Evolutionary conservation across 2,797 vertebrate species (phyloP).

Genomic region (Hoplostethus mediterraneus): DNA sequence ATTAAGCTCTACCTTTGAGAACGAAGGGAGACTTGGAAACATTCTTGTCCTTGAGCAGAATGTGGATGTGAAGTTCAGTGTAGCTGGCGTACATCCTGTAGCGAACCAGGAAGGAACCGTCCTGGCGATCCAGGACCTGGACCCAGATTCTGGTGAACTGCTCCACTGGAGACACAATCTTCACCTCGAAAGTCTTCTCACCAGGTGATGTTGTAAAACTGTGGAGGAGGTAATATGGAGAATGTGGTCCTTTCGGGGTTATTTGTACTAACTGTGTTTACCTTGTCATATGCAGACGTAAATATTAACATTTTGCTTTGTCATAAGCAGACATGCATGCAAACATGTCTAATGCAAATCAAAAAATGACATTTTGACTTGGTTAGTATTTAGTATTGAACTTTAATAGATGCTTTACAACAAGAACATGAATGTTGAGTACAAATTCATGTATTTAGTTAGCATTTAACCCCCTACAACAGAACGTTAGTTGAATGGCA

Average conservation of each 20-base stretch:
- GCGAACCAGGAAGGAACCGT: slow-evolving; percentile 95
- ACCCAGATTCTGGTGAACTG: slow-evolving; percentile 94
- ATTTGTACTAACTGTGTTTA: too few species aligned
- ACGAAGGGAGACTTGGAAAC: slow-evolving; percentile 92
- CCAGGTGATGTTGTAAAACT: slow-evolving; percentile 93
- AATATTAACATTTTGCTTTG: too few species aligned
- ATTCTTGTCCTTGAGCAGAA: slow-evolving; percentile 84
- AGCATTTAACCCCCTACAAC: too few species aligned
- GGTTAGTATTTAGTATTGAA: too few species aligned
- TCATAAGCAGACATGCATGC: too few species aligned
- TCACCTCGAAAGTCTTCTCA: slow-evolving; percentile 92
- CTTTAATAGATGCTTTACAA: too few species aligned
- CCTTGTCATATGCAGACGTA: too few species aligned
- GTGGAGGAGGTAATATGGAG: slow-evolving; percentile 1
- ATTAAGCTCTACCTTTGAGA: slow-evolving; percentile 87
- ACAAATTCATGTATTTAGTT: too few species aligned
- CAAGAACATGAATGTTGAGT: too few species aligned
- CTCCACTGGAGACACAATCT: slow-evolving; percentile 89
- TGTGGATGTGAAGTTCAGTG: slow-evolving; percentile 87
- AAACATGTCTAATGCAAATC: too few species aligned
- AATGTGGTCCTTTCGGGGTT: neutral
- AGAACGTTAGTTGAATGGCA: too few species aligned
- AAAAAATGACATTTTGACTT: too few species aligned
- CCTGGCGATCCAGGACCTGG: slow-evolving; percentile 94
- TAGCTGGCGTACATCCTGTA: slow-evolving; percentile 98